Conservation (phyloP, 2,113 vertebrate species). For the Eurystomus gularis region DNA sequence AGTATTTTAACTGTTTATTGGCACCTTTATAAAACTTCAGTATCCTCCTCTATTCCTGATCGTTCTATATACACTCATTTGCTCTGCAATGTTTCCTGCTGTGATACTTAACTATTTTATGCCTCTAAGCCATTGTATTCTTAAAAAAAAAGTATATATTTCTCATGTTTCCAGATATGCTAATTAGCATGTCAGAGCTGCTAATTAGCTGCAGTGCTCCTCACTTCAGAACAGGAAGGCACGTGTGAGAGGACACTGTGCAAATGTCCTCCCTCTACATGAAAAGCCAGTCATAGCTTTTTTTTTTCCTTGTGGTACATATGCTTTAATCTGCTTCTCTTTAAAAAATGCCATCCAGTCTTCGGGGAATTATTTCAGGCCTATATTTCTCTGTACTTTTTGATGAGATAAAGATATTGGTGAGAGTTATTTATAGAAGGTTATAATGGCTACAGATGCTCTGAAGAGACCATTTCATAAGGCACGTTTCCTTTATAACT, state of each 20-base stretch:
- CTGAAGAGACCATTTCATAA: not conserved
- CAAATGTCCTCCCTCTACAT: not conserved
- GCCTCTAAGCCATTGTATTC: not conserved
- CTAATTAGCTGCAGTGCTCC: not conserved
- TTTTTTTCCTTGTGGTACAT: not conserved
- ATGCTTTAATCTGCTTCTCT: not conserved
- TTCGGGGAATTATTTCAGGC: not conserved
- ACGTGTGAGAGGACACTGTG: not conserved
- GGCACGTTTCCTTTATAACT: not conserved
- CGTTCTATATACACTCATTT: fast-evolving
- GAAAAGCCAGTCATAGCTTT: not conserved
- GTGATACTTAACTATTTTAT: not conserved
- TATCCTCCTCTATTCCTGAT: not conserved
- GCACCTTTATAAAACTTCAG: not conserved
- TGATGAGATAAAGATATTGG: not conserved
- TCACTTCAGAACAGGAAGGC: not conserved
- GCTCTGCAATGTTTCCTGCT: not conserved
- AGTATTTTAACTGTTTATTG: not conserved
- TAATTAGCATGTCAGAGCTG: not conserved
- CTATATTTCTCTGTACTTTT: not conserved
- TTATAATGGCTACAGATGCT: not conserved
- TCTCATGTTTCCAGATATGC: not conserved
- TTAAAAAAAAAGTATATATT: not conserved
- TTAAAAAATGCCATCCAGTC: not conserved
- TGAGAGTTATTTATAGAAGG: not conserved